Conservation (phyloP, 2,888 invertebrate genomes). For the Cheilosia vernalis region DNA sequence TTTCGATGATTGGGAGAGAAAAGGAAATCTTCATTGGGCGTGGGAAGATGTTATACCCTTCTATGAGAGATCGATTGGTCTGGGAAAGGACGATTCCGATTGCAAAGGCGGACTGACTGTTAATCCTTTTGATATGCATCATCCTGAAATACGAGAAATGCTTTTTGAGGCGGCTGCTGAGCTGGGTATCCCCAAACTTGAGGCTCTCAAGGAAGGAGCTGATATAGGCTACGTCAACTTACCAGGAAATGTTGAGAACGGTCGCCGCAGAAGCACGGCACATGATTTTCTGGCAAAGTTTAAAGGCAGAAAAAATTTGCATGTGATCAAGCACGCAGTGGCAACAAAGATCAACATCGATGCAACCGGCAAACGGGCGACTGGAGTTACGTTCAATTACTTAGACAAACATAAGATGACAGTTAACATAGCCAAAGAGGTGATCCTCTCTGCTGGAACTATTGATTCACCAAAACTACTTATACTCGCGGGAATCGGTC, state of each 20-base stretch:
- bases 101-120: conserved; percentile 83
- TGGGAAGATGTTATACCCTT: conserved; percentile 91
- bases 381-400: too few relatives aligned
- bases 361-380: too few relatives aligned
- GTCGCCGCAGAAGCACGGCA: conserved; percentile 89
- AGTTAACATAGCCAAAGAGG: conserved; percentile 78
- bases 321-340: conserved; percentile 85
- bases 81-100: conserved; percentile 76
- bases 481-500: conserved; percentile 82
- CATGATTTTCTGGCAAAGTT: conserved; percentile 87
- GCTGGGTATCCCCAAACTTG: conserved; percentile 82
- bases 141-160: conserved; percentile 75
- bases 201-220: conserved; percentile 81
- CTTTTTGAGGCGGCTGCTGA: conserved; percentile 84
- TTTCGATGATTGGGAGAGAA: conserved; percentile 86
- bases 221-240: conserved; percentile 84
- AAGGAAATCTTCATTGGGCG: conserved; percentile 88
- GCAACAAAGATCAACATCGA: too few relatives aligned
- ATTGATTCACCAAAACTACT: conserved; percentile 81
- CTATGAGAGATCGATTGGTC: conserved; percentile 88
- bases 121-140: conserved; percentile 79
- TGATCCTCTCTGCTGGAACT: conserved; percentile 80
- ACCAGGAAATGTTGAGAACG: conserved; percentile 85
- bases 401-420: conserved; percentile 64
- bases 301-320: conserved; percentile 85